Evolutionary conservation across 30 jellyfish, hydroid and myxozoan genomes (phyloP).

Genomic region (Cassiopea andromeda): DNA sequence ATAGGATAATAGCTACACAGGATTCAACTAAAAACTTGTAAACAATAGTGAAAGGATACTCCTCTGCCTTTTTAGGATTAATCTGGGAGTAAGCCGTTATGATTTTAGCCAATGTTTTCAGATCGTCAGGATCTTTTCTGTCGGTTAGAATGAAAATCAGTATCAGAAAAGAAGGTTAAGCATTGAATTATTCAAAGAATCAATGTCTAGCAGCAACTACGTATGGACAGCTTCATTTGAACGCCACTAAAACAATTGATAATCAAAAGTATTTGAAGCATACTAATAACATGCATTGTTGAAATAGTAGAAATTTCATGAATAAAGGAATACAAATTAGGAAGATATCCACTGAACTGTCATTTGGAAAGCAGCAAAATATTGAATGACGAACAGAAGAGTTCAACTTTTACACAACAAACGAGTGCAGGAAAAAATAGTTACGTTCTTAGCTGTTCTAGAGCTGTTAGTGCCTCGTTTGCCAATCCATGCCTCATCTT

Average conservation of each 20-base stretch:
- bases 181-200: too few relatives aligned
- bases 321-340: too few relatives aligned
- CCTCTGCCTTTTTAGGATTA: constrained; percentile 90
- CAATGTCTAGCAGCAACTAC: too few relatives aligned
- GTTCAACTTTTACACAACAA: not conserved
- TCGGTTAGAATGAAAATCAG: not conserved
- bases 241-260: too few relatives aligned
- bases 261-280: too few relatives aligned
- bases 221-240: too few relatives aligned
- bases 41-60: constrained; percentile 80
- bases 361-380: too few relatives aligned
- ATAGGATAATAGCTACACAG: too few relatives aligned
- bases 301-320: too few relatives aligned
- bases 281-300: too few relatives aligned
- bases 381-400: not conserved
- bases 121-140: constrained; percentile 92
- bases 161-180: not conserved
- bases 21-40: too few relatives aligned
- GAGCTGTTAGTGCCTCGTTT: constrained; percentile 78
- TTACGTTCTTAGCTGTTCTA: constrained; percentile 86
- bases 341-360: too few relatives aligned
- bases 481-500: constrained; percentile 88
- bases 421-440: not conserved
- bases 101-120: constrained; percentile 87
- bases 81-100: constrained; percentile 88